Evolutionary conservation across 2,888 invertebrate species (phyloP), one percentile per base, ranked within the genome.

Genomic region (Sesamia inferens): DNA sequence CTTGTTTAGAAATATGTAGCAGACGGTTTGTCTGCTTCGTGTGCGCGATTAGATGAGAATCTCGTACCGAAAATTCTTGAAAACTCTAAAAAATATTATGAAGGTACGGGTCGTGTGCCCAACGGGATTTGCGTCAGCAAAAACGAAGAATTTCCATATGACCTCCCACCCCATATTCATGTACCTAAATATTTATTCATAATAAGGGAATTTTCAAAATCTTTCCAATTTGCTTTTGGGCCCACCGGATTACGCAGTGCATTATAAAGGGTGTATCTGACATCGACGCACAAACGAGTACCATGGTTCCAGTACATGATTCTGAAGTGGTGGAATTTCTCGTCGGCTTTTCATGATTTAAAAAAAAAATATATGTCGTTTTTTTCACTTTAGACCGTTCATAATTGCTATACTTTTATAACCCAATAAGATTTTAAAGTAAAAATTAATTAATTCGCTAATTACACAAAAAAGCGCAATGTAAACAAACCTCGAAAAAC

Each of bases 1-100:
- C 47, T 65, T 48, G 31, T 54, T 44, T 44, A 19, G 57, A 74
- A 70, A 81, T 59, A 63, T 68, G 54, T 14, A 24, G 13, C 47
- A 62, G 47, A 77, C 59, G 44, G 63, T 58, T 58, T 48, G 42
- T 31, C 24, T 24, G n/a, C 42, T 59, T 48, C 19, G 5, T 22
- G 62, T 6, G 8, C 22, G 24, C 61, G 54, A 31, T 71, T 11
- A 63, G 22, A 74, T 63, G 13, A 39, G 47, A 47, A n/a, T 61
- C 10, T 24, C n/a, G 14, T 57, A 22, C 19, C 0, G 2, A 44
- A 51, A 22, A 6, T 2, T 14, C 13, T 14, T 57, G 57, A 16
- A 14, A 31, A 58, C 16, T 31, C 31, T 16, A 16, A 10, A 31
- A 16, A 58, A 19, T 31, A 16, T 57, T 14, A 57, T 57, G 10